A percentile compares a stretch with the other conserved stretches of the same genome.
Evolutionary conservation across 2,113 vertebrate species (phyloP).

Genomic region (Gobiocypris rarus): DNA sequence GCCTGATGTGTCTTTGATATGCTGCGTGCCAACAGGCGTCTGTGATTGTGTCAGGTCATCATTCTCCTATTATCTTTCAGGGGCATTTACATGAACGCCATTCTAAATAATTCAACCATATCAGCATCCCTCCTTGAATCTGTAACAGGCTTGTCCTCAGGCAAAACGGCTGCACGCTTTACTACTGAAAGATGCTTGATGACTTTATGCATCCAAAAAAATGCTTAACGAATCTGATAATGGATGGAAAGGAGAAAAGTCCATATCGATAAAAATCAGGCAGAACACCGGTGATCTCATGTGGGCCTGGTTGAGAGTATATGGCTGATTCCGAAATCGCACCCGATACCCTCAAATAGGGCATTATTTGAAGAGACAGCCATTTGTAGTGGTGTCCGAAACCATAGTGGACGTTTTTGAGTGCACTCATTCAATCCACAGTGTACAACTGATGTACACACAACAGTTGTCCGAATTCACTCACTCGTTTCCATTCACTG

Average conservation of each 20-base stretch:
- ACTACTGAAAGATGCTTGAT: slow-evolving; percentile 19
- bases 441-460: too few species aligned
- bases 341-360: too few species aligned
- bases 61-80: slow-evolving; percentile 67
- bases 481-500: too few species aligned
- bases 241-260: not conserved
- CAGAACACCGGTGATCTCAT: not conserved
- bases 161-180: slow-evolving; percentile 16
- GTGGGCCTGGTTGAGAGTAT: not conserved
- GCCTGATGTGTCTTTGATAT: slow-evolving; percentile 75
- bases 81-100: slow-evolving; percentile 54
- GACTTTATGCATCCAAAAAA: slow-evolving; percentile 27
- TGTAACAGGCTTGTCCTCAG: not conserved
- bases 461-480: too few species aligned
- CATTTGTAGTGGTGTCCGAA: too few species aligned
- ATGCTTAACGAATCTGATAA: slow-evolving; percentile 33
- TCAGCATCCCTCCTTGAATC: slow-evolving; percentile 42
- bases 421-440: too few species aligned
- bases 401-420: too few species aligned
- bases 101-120: slow-evolving; percentile 66
- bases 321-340: not conserved
- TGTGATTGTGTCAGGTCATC: slow-evolving; percentile 72
- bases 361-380: too few species aligned
- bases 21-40: slow-evolving; percentile 63
- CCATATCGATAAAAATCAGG: not conserved